Base-by-base conservation (phyloP, 2,888 invertebrate species). In the Anthophora plumipes region DNA sequence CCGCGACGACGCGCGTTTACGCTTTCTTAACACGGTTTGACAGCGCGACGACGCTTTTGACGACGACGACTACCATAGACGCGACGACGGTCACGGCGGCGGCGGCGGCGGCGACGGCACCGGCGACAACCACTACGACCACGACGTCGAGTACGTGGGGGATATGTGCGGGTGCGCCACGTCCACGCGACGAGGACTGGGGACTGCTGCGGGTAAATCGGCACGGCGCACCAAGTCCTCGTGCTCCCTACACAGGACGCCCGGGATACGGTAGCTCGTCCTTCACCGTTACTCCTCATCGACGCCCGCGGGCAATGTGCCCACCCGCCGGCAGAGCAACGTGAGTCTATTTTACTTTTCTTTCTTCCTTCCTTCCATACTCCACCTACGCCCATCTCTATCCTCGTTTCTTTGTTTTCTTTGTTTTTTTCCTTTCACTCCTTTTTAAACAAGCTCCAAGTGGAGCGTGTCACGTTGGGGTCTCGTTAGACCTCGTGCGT, bases 261-360 rank as follows among this genome's bases (percentile, higher is more conserved):
- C 84, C 80, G 88, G 85, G 84, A 85, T 91, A 89, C 92, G 93
- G 92, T 93, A 92, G 92, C 93, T 92, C 92, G 90, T 91, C 90
- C 90, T 89, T 88, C 87, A 85, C 85, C 89, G 90, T 89, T 88
- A 88, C 90, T 89, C 90, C 90, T 89, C 89, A 91, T 90, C 92
- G 91, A 92, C 91, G 93, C 92, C 92, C 93, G 91, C 92, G 92
- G 93, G 93, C 93, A 92, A 93, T 93, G 93, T 93, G 93, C 93
- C 93, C 93, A 91, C 92, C 93, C 93, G 92, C 91, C 93, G 93
- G 91, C 89, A 92, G 89, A 92, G 92, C 91, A 90, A 92, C 93
- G 93, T 93, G 90, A 93, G 93, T 93, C 69, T 39, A 17, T 69
- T 60, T 84, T 80, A 63, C 17, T 43, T 25, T 41, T 41, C 12